phyloP scores from a whole-genome alignment of 53 echinoderm and acorn worm genomes.

The Hippasteria phrygiana region DNA sequence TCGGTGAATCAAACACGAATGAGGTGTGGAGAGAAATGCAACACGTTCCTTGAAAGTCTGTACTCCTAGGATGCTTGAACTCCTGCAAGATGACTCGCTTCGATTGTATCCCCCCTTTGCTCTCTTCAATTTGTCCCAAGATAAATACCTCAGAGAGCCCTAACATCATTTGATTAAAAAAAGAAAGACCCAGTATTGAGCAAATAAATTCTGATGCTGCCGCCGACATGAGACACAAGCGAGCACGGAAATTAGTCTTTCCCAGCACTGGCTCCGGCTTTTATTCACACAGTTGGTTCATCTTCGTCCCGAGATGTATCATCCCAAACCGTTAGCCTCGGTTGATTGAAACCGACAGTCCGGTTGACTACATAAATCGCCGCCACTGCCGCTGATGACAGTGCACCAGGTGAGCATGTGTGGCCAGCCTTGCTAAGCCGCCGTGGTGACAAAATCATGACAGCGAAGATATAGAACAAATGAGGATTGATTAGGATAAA shows the following conservation, averaged over 20 bases:
- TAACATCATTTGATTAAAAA: constrained; percentile 32
- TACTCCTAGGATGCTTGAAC: background rate
- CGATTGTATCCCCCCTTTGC: background rate
- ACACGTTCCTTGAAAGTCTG: background rate
- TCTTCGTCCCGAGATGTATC: background rate
- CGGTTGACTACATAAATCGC: background rate
- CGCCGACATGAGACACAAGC: background rate
- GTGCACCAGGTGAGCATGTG: background rate
- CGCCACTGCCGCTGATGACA: background rate
- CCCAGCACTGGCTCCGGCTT: background rate
- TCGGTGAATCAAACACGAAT: background rate
- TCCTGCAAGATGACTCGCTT: background rate
- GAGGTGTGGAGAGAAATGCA: background rate
- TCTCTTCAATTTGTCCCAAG: background rate
- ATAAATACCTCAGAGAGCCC: background rate
- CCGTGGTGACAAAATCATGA: constrained; percentile 35
- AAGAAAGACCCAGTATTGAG: background rate
- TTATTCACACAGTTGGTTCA: background rate
- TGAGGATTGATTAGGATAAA: constrained; percentile 32
- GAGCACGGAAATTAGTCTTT: background rate
- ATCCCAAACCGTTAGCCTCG: background rate
- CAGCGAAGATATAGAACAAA: background rate
- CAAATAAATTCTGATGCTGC: background rate
- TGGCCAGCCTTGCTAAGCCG: background rate
- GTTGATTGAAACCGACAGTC: constrained; percentile 14